Conservation (phyloP, 2,888 invertebrate species). For the Oxyscelio sp. region DNA sequence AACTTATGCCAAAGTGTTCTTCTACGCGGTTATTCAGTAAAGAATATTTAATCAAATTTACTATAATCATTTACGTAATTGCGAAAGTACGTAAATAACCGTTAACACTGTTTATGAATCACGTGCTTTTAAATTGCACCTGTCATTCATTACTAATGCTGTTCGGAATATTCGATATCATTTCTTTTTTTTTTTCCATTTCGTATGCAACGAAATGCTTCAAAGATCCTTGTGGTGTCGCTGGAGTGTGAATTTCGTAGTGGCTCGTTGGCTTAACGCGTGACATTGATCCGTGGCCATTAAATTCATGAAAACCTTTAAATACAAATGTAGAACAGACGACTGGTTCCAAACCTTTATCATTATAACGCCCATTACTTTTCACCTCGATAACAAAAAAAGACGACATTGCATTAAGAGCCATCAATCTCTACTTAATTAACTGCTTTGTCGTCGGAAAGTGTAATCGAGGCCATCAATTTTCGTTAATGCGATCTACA, state of each 20-base stretch:
- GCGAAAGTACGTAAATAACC: background rate
- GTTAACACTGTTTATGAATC: background rate
- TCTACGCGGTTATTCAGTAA: too few relatives aligned
- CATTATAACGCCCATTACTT: background rate
- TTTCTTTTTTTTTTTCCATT: background rate
- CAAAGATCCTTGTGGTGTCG: conserved; percentile 18
- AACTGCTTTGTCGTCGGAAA: background rate
- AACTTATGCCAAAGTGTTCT: too few relatives aligned
- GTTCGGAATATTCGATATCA: background rate
- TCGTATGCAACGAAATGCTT: conserved; percentile 7
- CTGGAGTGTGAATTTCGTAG: conserved; percentile 22
- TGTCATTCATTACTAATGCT: background rate
- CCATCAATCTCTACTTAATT: background rate
- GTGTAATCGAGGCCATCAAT: background rate
- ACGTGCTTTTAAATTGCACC: background rate
- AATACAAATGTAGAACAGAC: conserved; percentile 14
- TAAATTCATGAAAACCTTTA: conserved; percentile 28
- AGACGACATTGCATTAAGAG: background rate
- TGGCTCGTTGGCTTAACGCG: conserved; percentile 6
- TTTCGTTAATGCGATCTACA: background rate
- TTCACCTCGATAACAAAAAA: background rate
- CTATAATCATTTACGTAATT: background rate
- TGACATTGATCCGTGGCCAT: conserved; percentile 16
- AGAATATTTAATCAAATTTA: conserved; percentile 1
- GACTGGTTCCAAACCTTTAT: conserved; percentile 11